Evolutionary conservation across 2,797 vertebrate genomes (phyloP).

Genomic region (Ctenopoma kingsleyae): DNA sequence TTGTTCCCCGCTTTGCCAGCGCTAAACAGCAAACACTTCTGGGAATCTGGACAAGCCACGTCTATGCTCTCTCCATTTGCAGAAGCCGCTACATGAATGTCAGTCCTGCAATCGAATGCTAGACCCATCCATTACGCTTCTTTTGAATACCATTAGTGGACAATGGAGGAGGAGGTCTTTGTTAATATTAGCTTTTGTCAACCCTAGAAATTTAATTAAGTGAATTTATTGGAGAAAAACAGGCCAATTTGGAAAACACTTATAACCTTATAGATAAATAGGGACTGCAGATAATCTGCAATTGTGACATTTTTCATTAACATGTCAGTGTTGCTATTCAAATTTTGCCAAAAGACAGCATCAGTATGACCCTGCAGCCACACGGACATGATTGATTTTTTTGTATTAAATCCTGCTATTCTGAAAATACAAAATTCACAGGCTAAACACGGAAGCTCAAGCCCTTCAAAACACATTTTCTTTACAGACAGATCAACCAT

Average conservation of each 20-base stretch:
- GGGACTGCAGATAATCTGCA: slow-evolving; percentile 47
- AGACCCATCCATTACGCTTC: slow-evolving; percentile 95
- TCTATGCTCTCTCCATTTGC: slow-evolving; percentile 87
- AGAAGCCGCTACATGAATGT: slow-evolving; percentile 89
- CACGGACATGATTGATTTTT: slow-evolving; percentile 37
- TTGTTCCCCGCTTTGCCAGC: slow-evolving; percentile 91
- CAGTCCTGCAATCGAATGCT: slow-evolving; percentile 90
- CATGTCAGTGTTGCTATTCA: slow-evolving; percentile 65
- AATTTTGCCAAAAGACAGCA: slow-evolving; percentile 42
- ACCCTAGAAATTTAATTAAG: slow-evolving; percentile 96
- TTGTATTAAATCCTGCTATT: slow-evolving; percentile 18
- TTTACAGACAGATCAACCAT: background rate
- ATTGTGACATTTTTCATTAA: slow-evolving; percentile 64
- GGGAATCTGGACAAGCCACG: slow-evolving; percentile 90
- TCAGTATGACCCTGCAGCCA: slow-evolving; percentile 38
- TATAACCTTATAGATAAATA: slow-evolving; percentile 84
- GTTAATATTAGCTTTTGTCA: slow-evolving; percentile 93
- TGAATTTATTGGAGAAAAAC: slow-evolving; percentile 90
- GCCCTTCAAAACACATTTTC: slow-evolving; percentile 12
- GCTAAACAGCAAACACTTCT: slow-evolving; percentile 97
- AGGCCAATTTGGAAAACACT: slow-evolving; percentile 90
- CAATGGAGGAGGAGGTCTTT: slow-evolving; percentile 92
- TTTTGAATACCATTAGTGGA: slow-evolving; percentile 94
- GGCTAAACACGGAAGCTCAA: background rate
- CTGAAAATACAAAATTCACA: slow-evolving; percentile 16